These are phyloP conservation scores for Mayetiola destructor DNA, from an alignment of 2,888 invertebrate genomes.

Conservation along the genomic window DNA sequence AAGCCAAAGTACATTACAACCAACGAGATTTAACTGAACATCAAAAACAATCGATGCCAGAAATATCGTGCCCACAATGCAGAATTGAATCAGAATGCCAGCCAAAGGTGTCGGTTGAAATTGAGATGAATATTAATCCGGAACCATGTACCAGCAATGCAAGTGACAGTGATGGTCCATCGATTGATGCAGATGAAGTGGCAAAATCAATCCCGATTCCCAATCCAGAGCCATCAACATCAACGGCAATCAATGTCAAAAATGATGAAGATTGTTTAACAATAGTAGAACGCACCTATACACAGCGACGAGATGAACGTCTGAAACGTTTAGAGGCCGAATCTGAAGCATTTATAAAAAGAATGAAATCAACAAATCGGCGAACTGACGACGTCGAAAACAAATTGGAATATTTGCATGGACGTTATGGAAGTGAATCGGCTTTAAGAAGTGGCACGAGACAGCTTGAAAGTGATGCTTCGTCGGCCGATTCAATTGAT, in stretches of 20 bases:
- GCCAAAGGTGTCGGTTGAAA: background rate
- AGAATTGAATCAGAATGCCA: background rate
- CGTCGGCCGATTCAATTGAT: too few relatives aligned
- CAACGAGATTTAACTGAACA: constrained; percentile 24
- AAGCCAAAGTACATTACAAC: constrained; percentile 31
- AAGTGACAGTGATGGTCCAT: background rate
- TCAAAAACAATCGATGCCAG: background rate
- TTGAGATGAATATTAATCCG: too few relatives aligned
- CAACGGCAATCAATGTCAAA: background rate
- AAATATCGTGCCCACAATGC: too few relatives aligned
- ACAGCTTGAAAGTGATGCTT: too few relatives aligned
- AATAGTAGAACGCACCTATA: constrained; percentile 31
- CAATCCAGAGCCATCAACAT: background rate
- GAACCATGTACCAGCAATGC: constrained; percentile 23
- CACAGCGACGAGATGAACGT: constrained; percentile 29
- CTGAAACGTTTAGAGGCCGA: constrained; percentile 58
- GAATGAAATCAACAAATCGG: constrained; percentile 57
- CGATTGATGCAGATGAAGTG: background rate
- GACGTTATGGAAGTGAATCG: constrained; percentile 23
- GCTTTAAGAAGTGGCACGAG: too few relatives aligned
- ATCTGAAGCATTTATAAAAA: constrained; percentile 44
- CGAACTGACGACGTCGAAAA: constrained; percentile 25
- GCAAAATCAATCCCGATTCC: background rate
- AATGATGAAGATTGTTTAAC: constrained; percentile 22
- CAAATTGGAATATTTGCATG: constrained; percentile 28